A percentile compares a stretch with the other conserved stretches of the same genome.
These are phyloP conservation scores for Apamea crenata DNA, from an alignment of 2,888 invertebrate species.

Conservation along the genomic window DNA sequence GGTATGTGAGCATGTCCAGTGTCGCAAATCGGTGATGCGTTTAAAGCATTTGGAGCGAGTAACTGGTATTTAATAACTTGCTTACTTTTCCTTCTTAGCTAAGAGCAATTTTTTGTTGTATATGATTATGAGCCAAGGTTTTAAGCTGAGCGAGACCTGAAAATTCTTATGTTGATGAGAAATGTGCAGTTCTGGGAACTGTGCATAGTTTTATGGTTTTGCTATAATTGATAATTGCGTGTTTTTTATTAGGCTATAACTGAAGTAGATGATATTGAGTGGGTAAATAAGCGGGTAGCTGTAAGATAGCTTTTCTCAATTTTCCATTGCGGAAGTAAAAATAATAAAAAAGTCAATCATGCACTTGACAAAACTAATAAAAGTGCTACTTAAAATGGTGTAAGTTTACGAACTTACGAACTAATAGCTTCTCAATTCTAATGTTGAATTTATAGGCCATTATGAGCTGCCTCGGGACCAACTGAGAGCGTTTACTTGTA, in stretches of 20 bases:
- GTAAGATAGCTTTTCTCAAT: not conserved
- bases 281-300: not conserved
- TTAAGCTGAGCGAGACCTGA: slow-evolving; percentile 22
- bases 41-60: slow-evolving; percentile 42
- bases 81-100: slow-evolving; percentile 52
- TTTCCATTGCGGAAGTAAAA: not conserved
- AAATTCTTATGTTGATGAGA: slow-evolving; percentile 37
- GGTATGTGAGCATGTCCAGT: slow-evolving; percentile 51
- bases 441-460: slow-evolving; percentile 67
- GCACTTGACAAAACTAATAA: slow-evolving; percentile 11
- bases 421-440: slow-evolving; percentile 59
- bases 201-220: not conserved
- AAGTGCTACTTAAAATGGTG: slow-evolving; percentile 25
- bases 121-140: slow-evolving; percentile 45
- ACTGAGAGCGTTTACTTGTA: slow-evolving; percentile 84
- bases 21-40: slow-evolving; percentile 58
- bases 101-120: slow-evolving; percentile 45
- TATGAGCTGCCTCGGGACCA: slow-evolving; percentile 65
- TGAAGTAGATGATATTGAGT: not conserved
- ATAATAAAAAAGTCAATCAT: slow-evolving; percentile 1
- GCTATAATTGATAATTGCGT: not conserved
- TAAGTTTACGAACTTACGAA: slow-evolving; percentile 40
- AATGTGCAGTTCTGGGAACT: slow-evolving; percentile 5
- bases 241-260: not conserved
- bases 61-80: slow-evolving; percentile 57